phyloP scores from a whole-genome alignment of 2,888 invertebrate genomes.

The Hirtodrosophila duncani region DNA sequence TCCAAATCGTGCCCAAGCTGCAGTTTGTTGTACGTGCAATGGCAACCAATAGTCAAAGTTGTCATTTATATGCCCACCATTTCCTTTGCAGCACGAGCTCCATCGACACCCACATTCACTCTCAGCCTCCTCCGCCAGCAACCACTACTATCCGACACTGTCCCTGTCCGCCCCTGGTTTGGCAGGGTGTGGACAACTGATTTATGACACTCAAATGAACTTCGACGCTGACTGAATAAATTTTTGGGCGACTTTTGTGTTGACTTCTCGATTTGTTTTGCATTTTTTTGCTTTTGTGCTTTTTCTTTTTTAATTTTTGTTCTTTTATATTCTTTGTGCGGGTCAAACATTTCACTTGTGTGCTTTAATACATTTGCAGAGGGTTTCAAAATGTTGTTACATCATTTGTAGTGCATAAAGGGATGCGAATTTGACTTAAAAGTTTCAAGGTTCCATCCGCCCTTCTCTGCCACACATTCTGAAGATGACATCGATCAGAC shows the following conservation, averaged over 20 bases:
- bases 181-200: constrained; percentile 38
- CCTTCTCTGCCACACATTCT: no score
- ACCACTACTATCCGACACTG: constrained; percentile 9
- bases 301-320: neutral
- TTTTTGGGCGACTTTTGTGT: constrained; percentile 44
- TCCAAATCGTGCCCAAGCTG: constrained; percentile 58
- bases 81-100: constrained; percentile 5
- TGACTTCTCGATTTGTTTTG: constrained; percentile 40
- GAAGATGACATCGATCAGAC: no score
- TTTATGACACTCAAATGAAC: constrained; percentile 67
- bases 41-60: constrained; percentile 51
- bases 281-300: constrained; percentile 20
- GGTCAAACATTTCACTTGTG: constrained; percentile 24
- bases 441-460: no score
- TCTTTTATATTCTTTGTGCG: constrained; percentile 7
- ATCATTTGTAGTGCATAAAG: no score
- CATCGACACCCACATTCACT: neutral
- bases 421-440: no score
- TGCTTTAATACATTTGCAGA: no score
- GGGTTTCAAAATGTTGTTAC: no score
- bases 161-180: constrained; percentile 9
- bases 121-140: neutral
- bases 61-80: constrained; percentile 52
- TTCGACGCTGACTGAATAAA: constrained; percentile 60
- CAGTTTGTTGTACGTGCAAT: constrained; percentile 58